Base-by-base conservation (phyloP, 2,888 invertebrate genomes). In the Cataglyphis cursor region DNA sequence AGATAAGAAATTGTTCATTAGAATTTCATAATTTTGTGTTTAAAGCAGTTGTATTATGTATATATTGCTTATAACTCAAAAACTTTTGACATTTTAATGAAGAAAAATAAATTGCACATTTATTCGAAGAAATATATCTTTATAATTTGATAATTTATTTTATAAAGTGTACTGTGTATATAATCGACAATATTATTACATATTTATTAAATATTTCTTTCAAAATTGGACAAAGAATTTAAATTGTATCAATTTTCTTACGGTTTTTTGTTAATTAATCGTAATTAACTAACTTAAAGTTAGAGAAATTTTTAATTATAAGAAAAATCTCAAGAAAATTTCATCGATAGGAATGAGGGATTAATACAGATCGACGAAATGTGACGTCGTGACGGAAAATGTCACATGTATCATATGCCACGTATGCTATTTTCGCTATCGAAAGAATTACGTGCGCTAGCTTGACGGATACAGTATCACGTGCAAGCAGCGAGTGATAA, bases 401-500 rank as follows among this genome's bases (percentile, higher is more conserved):
- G 10, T 44, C 65, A 57, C 61, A 28, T 64, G 66, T 15, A 51
- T 64, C 61, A 35, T 38, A 51, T 64, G n/a, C 35, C 44, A 65
- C 65, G 44, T 64, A 73, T 51, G 76, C 80, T 38, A 73, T 82
- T 81, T 80, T 66, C 59, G 54, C 48, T 85, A 87, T 87, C 82
- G 59, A 31, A 35, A 31, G 70, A 48, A 74, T 74, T 74, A 74
- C 64, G 59, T 38, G 70, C n/a, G 38, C 51, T 61, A 41, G 28
- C 83, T 68, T 86, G 83, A 80, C 72, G 70, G 41, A 82, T 75
- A 80, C 59, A 68, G 28, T 21, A 81, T 61, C 83, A 81, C 82
- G 73, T 73, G 76, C 44, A 28, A 70, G 21, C 70, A 15, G 64
- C 44, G 78, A 64, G 48, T 65, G 87, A 88, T 89, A 89, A 61